These are phyloP conservation scores for Yoshiicerus persimilis DNA, from an alignment of 1,140 invertebrate species.

Conservation along the genomic window DNA sequence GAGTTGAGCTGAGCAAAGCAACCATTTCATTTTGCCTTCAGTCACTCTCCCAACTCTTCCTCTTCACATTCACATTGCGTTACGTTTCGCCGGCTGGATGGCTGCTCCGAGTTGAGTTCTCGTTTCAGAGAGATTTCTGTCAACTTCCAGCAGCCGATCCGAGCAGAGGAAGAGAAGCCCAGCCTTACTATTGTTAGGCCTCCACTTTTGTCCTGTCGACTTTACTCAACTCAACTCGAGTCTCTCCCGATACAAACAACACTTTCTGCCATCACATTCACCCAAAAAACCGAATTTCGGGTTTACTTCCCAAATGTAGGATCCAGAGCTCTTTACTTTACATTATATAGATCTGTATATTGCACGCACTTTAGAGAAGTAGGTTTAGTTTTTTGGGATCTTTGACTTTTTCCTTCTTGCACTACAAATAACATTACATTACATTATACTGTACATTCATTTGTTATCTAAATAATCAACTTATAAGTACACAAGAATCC, in stretches of 20 bases:
- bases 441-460: too few relatives aligned
- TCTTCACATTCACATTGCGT: not conserved
- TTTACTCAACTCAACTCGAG: constrained; percentile 4
- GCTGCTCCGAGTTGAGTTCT: not conserved
- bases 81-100: not conserved
- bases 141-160: constrained; percentile 1
- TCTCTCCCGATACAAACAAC: not conserved
- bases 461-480: too few relatives aligned
- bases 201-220: constrained; percentile 1
- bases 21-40: constrained; percentile 12
- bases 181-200: not conserved
- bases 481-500: too few relatives aligned
- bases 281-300: not conserved
- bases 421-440: too few relatives aligned
- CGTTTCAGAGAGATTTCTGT: constrained; percentile 19
- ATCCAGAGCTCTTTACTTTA: not conserved
- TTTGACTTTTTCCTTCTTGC: too few relatives aligned
- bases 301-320: not conserved
- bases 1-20: not conserved
- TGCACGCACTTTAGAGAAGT: too few relatives aligned
- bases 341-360: not conserved
- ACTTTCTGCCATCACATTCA: not conserved
- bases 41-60: constrained; percentile 9
- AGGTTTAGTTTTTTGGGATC: too few relatives aligned
- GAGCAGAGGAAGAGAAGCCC: not conserved